Evolutionary conservation across 2,797 vertebrate species (phyloP).

Genomic region (Podarcis siculus): DNA sequence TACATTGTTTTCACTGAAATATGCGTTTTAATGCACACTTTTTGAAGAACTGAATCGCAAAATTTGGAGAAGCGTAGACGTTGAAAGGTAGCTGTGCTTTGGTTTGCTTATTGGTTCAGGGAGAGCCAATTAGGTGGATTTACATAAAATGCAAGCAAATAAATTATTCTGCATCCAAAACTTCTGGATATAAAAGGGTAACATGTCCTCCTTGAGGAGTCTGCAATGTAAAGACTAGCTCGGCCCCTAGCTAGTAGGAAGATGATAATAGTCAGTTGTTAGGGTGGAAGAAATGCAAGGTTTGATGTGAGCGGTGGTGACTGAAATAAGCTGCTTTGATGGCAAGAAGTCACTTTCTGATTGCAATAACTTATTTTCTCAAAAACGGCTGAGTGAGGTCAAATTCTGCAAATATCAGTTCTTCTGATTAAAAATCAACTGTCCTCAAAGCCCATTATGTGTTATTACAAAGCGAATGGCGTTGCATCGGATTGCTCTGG

Average conservation of each 20-base stretch:
- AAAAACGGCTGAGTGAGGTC: background rate
- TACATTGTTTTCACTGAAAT: too few species aligned
- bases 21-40: too few species aligned
- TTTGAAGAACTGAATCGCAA: too few species aligned
- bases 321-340: background rate
- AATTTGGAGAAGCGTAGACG: too few species aligned
- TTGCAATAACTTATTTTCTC: constrained; percentile 16
- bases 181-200: background rate
- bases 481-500: constrained; percentile 31
- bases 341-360: constrained; percentile 19
- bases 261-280: background rate
- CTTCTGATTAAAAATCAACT: background rate
- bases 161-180: background rate
- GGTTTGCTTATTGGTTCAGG: too few species aligned
- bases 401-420: constrained; percentile 34
- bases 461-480: constrained; percentile 26
- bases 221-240: background rate
- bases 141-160: too few species aligned
- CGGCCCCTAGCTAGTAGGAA: background rate
- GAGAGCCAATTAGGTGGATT: too few species aligned
- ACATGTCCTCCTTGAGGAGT: too few species aligned
- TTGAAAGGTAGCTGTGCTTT: too few species aligned
- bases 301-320: background rate
- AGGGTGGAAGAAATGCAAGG: background rate
- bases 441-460: background rate